These are phyloP conservation scores for Hirudinaria manillensis DNA, from an alignment of 2,888 invertebrate species.

Conservation along the genomic window DNA sequence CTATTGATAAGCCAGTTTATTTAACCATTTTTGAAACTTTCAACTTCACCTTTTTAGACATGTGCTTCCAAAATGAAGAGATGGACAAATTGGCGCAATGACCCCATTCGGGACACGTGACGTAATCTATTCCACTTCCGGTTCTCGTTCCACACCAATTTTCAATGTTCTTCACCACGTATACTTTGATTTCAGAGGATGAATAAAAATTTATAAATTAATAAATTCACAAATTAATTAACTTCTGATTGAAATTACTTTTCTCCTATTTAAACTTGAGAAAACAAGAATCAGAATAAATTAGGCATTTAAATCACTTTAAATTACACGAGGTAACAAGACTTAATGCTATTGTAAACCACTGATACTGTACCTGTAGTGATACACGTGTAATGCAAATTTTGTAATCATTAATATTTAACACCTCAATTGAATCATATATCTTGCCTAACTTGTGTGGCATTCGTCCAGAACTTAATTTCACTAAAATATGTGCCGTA, in stretches of 20 bases:
- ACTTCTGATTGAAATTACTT: background rate
- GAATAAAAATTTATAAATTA: background rate
- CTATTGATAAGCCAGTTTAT: too few species aligned
- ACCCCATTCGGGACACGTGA: constrained; percentile 41
- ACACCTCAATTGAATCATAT: too few species aligned
- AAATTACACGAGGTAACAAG: background rate
- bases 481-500: too few species aligned
- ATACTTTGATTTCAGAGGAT: constrained; percentile 35
- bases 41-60: constrained; percentile 40
- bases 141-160: constrained; percentile 43
- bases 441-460: too few species aligned
- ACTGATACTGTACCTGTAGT: too few species aligned
- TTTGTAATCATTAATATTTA: too few species aligned
- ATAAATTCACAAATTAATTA: background rate
- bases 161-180: constrained; percentile 41
- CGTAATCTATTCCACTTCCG: constrained; percentile 38
- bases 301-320: background rate
- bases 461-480: too few species aligned
- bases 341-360: too few species aligned
- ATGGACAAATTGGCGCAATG: constrained; percentile 40
- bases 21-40: too few species aligned
- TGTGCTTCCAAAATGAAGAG: constrained; percentile 43
- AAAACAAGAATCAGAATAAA: background rate
- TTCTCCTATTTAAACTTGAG: background rate
- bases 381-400: too few species aligned